Conservation (phyloP, 1,140 invertebrate species). For the Hylaeus volcanicus region DNA sequence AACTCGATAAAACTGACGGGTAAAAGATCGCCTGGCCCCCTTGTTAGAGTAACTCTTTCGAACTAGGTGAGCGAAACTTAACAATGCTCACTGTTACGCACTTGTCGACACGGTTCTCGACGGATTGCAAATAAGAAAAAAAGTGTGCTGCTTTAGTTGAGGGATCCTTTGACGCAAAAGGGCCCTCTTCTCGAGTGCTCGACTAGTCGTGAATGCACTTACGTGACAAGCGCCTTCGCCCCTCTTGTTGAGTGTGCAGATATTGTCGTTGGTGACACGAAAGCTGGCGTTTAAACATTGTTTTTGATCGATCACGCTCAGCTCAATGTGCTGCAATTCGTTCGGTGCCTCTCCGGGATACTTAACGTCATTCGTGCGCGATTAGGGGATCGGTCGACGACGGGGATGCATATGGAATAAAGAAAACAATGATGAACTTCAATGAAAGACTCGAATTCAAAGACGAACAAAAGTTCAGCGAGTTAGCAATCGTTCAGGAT, state of each 20-base stretch:
- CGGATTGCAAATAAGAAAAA: constrained; percentile 33
- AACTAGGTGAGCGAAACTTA: constrained; percentile 15
- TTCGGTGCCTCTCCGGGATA: constrained; percentile 82
- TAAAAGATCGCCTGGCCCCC: no score
- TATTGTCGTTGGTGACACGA: constrained; percentile 77
- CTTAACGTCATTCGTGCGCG: constrained; percentile 64
- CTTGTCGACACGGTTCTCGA: constrained; percentile 11
- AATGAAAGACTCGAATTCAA: no score
- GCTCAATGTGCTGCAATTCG: constrained; percentile 81
- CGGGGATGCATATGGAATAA: not conserved
- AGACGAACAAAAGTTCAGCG: no score
- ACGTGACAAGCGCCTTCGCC: constrained; percentile 84
- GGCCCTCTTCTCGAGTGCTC: constrained; percentile 23
- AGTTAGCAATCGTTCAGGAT: no score
- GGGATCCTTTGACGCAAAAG: constrained; percentile 30
- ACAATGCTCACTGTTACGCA: constrained; percentile 27
- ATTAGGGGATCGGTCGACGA: not conserved
- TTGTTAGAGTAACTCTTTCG: not conserved
- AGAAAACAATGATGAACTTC: not conserved
- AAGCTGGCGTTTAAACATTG: constrained; percentile 77
- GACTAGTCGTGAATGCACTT: constrained; percentile 68
- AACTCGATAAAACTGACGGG: no score
- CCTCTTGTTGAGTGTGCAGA: constrained; percentile 82
- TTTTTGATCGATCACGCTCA: constrained; percentile 81
- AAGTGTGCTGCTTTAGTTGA: constrained; percentile 23